Evolutionary conservation across 1,140 invertebrate genomes (phyloP).

Genomic region (Chrysopa pallens): DNA sequence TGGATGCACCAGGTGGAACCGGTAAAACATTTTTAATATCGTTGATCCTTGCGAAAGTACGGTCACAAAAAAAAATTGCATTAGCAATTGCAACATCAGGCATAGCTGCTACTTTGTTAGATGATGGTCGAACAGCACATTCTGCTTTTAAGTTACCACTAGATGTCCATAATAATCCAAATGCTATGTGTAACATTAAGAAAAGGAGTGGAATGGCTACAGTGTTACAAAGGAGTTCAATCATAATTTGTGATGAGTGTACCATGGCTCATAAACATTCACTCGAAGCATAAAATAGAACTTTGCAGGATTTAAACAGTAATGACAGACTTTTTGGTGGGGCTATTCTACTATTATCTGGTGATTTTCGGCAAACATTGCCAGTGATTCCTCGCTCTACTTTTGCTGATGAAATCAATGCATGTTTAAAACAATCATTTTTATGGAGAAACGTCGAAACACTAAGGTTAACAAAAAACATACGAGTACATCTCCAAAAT

Average conservation of each 20-base stretch:
- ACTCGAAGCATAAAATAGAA: slow-evolving; percentile 16
- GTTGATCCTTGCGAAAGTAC: slow-evolving; percentile 12
- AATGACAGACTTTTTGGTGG: slow-evolving; percentile 15
- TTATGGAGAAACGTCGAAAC: slow-evolving; percentile 20
- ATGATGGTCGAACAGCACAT: slow-evolving; percentile 21
- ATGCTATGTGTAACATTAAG: slow-evolving; percentile 10
- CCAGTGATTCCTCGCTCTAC: slow-evolving; percentile 20
- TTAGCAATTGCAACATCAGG: slow-evolving; percentile 24
- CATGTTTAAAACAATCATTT: slow-evolving; percentile 23
- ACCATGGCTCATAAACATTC: slow-evolving; percentile 18
- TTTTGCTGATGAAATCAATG: slow-evolving; percentile 22
- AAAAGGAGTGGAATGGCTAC: slow-evolving; percentile 9
- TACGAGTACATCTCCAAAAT: slow-evolving; percentile 12
- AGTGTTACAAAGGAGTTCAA: slow-evolving; percentile 12
- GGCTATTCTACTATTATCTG: slow-evolving; percentile 14
- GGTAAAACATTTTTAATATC: slow-evolving; percentile 21
- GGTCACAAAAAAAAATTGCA: slow-evolving; percentile 11
- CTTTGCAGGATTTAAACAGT: slow-evolving; percentile 15
- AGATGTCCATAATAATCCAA: slow-evolving; percentile 6
- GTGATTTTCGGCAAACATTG: slow-evolving; percentile 17
- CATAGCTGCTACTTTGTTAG: slow-evolving; percentile 24
- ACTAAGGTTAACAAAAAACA: slow-evolving; percentile 14
- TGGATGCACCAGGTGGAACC: slow-evolving; percentile 15
- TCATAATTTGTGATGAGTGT: slow-evolving; percentile 23
- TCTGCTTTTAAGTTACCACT: slow-evolving; percentile 20